Evolutionary conservation across 2,797 vertebrate genomes (phyloP), one percentile per base, ranked within the genome.

Genomic region (Hozukius guyotensis): DNA sequence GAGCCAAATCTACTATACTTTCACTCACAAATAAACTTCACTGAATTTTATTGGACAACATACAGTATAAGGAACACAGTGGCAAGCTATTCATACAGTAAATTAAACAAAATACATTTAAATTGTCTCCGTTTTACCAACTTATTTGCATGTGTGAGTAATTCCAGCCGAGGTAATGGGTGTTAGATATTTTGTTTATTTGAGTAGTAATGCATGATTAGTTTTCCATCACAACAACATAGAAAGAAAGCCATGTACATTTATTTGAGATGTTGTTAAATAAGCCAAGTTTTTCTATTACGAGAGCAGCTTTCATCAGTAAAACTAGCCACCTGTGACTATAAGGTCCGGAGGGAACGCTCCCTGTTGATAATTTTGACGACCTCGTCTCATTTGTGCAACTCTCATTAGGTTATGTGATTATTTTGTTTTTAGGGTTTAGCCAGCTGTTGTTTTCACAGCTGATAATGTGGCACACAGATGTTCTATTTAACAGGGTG

Each of bases 401-500:
- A n/a, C 36, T 27, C 24, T 64, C 22, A 36, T 27, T 70, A 29
- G 31, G 36, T 72, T 69, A 64, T 80, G 75, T 25, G 12, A 62
- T 72, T 65, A 56, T 84, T 77, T 83, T 76, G 67, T 78, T 86
- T 77, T 36, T 20, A 72, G 72, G 68, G 38, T 81, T 89, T 60
- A 61, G 66, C 77, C 87, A 87, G 88, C 81, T 91, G 91, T 93
- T 93, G 87, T 92, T 92, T 90, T 91, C 81, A 86, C 82, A 84
- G 80, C 63, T 77, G 78, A 92, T 88, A 49, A 81, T 73, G 81
- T 83, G 82, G 85, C 75, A 81, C 87, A 91, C 91, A 93, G 86
- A 93, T 93, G 93, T 92, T 94, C 88, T 85, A 76, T 90, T 92
- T 84, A 90, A 88, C 83, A 91, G 84, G 77, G 63, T 90, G 88